These are phyloP conservation scores for Chymomyza caudatula DNA, from an alignment of 2,888 invertebrate species.

Conservation along the genomic window DNA sequence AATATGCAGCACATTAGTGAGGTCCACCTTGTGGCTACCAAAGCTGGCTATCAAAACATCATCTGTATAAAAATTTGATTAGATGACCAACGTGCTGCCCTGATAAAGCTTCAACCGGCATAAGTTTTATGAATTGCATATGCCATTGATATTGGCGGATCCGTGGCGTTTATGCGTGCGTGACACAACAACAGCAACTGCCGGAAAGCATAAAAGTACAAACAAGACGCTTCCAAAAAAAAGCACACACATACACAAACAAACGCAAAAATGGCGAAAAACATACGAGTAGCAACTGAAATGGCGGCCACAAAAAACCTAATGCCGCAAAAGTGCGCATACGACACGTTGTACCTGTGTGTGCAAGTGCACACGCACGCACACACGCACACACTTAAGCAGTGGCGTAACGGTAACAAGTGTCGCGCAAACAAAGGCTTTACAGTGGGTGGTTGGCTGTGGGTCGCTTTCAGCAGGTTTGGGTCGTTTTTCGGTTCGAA, in stretches of 20 bases:
- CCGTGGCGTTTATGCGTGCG: not conserved
- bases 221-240: conserved; percentile 27
- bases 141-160: not conserved
- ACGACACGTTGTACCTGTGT: conserved; percentile 58
- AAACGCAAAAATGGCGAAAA: not conserved
- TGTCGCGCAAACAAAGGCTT: conserved; percentile 55
- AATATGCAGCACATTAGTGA: too few species aligned
- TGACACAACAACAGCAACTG: not conserved
- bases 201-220: conserved; percentile 52
- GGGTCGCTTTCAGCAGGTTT: conserved; percentile 19
- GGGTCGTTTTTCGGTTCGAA: conserved; percentile 15
- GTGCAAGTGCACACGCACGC: conserved; percentile 22
- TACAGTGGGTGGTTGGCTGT: not conserved
- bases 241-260: not conserved
- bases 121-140: not conserved
- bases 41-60: not conserved
- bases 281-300: conserved; percentile 3
- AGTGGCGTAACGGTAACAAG: conserved; percentile 52
- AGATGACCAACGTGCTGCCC: not conserved
- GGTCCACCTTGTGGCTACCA: too few species aligned
- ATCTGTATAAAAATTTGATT: not conserved
- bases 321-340: conserved; percentile 63
- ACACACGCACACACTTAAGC: conserved; percentile 27
- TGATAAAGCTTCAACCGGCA: not conserved
- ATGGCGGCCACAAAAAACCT: conserved; percentile 39